Base-by-base conservation (phyloP, 2,113 vertebrate genomes). In the Triplophysa dalaica region DNA sequence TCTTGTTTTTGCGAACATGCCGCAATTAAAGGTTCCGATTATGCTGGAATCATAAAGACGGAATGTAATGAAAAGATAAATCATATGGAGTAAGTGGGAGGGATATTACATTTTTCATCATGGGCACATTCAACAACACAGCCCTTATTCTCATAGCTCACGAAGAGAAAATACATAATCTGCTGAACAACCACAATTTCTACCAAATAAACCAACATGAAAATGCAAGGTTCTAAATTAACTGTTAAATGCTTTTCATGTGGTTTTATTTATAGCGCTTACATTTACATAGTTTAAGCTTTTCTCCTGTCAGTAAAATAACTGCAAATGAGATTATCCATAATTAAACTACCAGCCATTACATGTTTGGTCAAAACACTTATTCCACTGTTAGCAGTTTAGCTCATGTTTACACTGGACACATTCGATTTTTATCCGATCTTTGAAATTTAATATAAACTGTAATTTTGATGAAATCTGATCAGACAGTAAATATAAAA, bases 61-160 rank as follows among this genome's bases (percentile, higher is more conserved):
- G 48, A 61, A 72, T 60, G 50, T 79, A 84, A 84, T 84, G 83
- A 84, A 82, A 82, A 84, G 76, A 84, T 84, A 84, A 81, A 82
- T 84, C 83, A 84, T 79, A 81, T 76, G 83, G 58, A 79, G 77
- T 78, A 77, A 82, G 80, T 79, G 66, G 66, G 65, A 50, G 78
- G 72, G 78, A 76, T 82, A 74, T 84, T 77, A 79, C 66, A 84
- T 84, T 82, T 84, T 84, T 84, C 80, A 84, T 82, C 66, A 79
- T 70, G 58, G 72, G 58, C 77, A 79, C 70, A 84, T 50, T 82
- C 66, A 79, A 70, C 75, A 80, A 79, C 80, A 79, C 17, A 21
- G 21, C 80, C 70, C 38, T n/a, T 21, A 26, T 70, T 38, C 60
- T 84, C 60, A 22, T 60, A 48, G 80, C 60, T 70, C 56, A 75